These are phyloP conservation scores for Palloptera scutellata DNA, from an alignment of 2,888 invertebrate genomes.

Conservation along the genomic window DNA sequence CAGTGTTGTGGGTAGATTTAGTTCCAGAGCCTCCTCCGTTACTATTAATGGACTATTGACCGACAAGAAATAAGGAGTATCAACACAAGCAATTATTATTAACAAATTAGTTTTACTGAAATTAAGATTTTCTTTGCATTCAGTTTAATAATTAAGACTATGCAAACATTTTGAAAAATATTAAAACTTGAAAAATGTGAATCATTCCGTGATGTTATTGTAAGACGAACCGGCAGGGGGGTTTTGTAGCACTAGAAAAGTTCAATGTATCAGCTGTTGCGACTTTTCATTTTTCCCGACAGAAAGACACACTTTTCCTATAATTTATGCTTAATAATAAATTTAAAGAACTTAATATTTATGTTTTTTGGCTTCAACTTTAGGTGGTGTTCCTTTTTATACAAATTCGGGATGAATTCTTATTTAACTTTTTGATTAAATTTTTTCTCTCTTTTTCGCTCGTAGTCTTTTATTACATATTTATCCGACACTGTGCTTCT, in stretches of 20 bases:
- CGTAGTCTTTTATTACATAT: no score
- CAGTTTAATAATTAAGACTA: background rate
- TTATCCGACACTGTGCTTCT: no score
- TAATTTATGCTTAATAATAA: background rate
- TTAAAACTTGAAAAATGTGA: no score
- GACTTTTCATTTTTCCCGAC: slow-evolving; percentile 38
- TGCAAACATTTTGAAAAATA: no score
- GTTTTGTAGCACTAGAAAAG: slow-evolving; percentile 35
- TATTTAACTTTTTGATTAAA: no score
- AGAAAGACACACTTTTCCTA: background rate
- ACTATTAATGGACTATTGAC: no score
- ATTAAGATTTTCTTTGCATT: background rate
- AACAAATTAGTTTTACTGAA: background rate
- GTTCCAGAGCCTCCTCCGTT: no score
- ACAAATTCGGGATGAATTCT: no score
- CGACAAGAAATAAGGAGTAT: background rate
- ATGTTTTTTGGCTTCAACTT: background rate
- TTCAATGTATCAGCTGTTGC: slow-evolving; percentile 52
- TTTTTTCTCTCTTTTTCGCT: no score
- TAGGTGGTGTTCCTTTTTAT: background rate
- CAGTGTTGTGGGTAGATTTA: no score
- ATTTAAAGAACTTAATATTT: background rate
- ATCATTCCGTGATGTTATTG: slow-evolving; percentile 20
- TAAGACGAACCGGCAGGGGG: slow-evolving; percentile 23
- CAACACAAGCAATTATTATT: background rate